phyloP scores from a whole-genome alignment of 1,140 invertebrate species.

The Heliothis subflexa region DNA sequence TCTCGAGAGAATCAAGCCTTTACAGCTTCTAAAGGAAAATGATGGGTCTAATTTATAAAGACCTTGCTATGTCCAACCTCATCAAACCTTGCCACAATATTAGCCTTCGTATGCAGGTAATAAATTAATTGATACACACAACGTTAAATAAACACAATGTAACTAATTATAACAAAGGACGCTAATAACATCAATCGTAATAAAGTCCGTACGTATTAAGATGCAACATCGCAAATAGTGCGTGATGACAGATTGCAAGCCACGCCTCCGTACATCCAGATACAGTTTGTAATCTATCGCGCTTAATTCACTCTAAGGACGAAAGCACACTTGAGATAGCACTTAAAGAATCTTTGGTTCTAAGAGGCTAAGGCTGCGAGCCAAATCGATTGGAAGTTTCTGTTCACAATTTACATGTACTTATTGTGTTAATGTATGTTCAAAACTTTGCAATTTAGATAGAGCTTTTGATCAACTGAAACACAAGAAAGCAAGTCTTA shows the following conservation, averaged over 20 bases:
- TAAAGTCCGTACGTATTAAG: not conserved
- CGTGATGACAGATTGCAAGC: conserved; percentile 30
- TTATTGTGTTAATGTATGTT: not conserved
- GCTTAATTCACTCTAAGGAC: conserved; percentile 25
- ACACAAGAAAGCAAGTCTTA: no score
- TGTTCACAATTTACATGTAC: not conserved
- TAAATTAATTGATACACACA: no score
- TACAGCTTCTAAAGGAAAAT: no score
- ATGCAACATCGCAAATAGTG: conserved; percentile 20
- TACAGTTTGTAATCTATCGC: conserved; percentile 28
- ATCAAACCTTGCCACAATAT: no score
- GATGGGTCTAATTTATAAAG: no score
- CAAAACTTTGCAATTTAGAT: not conserved
- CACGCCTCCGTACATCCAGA: conserved; percentile 13
- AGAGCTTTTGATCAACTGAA: not conserved
- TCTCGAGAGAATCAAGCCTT: not conserved
- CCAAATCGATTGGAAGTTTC: not conserved
- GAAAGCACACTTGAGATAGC: conserved; percentile 12
- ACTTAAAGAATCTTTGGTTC: conserved; percentile 3
- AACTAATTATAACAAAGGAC: not conserved
- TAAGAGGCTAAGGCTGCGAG: conserved; percentile 14
- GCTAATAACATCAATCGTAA: not conserved
- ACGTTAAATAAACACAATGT: not conserved
- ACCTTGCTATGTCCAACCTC: no score
- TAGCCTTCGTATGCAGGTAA: no score